phyloP scores from a whole-genome alignment of 2,797 vertebrate genomes.

The Octomys mimax region DNA sequence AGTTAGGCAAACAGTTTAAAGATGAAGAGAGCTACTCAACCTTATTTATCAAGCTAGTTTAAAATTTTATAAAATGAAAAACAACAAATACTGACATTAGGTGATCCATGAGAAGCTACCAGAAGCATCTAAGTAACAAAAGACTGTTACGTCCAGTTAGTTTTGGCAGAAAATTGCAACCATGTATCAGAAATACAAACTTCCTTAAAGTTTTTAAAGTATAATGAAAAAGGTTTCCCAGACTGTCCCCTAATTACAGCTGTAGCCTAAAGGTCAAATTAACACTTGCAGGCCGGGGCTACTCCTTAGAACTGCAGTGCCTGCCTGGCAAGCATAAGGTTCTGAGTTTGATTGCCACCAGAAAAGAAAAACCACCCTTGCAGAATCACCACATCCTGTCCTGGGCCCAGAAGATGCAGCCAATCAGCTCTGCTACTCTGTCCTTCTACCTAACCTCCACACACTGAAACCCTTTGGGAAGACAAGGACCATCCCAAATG shows the following conservation, averaged over 20 bases:
- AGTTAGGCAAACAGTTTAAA: background rate
- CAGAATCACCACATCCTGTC: too few relatives aligned
- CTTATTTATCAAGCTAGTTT: background rate
- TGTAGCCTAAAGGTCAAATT: background rate
- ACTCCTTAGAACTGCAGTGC: too few relatives aligned
- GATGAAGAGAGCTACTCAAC: background rate
- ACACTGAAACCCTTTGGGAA: background rate
- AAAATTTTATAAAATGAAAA: background rate
- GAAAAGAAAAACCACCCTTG: background rate
- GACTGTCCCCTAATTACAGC: background rate
- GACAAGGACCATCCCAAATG: background rate
- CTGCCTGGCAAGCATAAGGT: too few relatives aligned
- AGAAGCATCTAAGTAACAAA: background rate
- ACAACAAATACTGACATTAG: background rate
- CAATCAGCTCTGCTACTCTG: accelerated
- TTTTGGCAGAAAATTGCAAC: background rate
- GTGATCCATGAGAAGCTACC: background rate
- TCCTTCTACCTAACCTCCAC: background rate
- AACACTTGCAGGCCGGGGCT: accelerated
- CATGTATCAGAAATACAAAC: constrained; percentile 1
- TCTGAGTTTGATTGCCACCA: too few relatives aligned
- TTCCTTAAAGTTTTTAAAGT: background rate
- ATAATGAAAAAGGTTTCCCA: background rate
- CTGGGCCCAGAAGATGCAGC: background rate
- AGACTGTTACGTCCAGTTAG: too few relatives aligned